phyloP scores from a whole-genome alignment of 2,113 vertebrate genomes.

The human region GRCh38 chr3:88684001-88684500 shows the following conservation, averaged over 20 bases:
- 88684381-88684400: neutral
- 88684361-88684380: neutral
- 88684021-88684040: constrained; percentile 1
- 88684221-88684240: neutral
- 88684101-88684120: constrained; percentile 1
- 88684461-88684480: neutral
- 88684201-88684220: neutral
- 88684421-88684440: neutral
- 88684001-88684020: constrained; percentile 33
- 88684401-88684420: neutral
- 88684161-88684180: constrained; percentile 53
- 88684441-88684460: neutral
- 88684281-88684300: neutral
- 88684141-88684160: constrained; percentile 26
- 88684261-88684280: neutral
- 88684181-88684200: constrained; percentile 18
- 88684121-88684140: constrained; percentile 47
- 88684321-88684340: neutral
- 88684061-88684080: constrained; percentile 44
- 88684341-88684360: neutral
- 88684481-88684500: neutral
- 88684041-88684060: constrained; percentile 44
- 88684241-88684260: neutral
- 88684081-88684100: constrained; percentile 53
- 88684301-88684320: neutral